Evolutionary conservation across 2,888 invertebrate genomes (phyloP).

Genomic region (Tipula unca): DNA sequence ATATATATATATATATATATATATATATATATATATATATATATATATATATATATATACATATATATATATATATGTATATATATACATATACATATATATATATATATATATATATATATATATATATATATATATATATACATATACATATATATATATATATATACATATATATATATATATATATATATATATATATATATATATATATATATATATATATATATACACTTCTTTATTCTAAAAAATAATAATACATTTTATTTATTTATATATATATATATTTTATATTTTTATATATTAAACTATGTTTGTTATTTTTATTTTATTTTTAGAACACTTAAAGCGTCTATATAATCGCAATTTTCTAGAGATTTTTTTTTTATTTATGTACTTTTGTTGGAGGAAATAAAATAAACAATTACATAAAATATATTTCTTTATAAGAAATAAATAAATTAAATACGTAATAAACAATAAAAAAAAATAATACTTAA

Average conservation of each 20-base stretch:
- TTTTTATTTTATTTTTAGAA: constrained; percentile 8
- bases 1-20: background rate
- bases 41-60: too few species aligned
- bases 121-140: too few species aligned
- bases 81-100: background rate
- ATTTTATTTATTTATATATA: background rate
- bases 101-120: background rate
- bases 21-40: background rate
- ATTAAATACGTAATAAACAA: background rate
- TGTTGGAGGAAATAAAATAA: background rate
- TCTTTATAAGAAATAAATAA: background rate
- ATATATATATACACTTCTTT: too few species aligned
- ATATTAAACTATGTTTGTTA: constrained; percentile 9
- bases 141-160: background rate
- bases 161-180: background rate
- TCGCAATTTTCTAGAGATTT: constrained; percentile 16
- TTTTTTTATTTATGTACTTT: background rate
- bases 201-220: background rate
- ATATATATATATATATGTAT: background rate
- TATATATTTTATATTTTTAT: background rate
- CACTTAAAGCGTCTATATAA: constrained; percentile 20
- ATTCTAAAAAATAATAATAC: background rate
- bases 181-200: background rate
- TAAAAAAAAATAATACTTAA: background rate
- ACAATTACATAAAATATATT: background rate